These are phyloP conservation scores for Hetaerina americana DNA, from an alignment of 1,140 invertebrate species.

Conservation along the genomic window DNA sequence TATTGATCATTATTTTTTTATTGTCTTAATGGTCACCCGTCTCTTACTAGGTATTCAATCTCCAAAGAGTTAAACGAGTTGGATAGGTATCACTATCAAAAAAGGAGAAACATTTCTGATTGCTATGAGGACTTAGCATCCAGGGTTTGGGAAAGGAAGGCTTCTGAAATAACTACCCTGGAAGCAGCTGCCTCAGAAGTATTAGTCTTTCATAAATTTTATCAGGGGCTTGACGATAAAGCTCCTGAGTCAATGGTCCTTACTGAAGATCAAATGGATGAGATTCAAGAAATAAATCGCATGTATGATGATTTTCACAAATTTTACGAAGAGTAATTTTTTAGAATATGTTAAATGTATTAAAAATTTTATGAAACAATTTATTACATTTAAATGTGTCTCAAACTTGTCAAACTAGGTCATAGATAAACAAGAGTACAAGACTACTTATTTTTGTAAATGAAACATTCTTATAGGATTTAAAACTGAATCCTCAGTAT, in stretches of 20 bases:
- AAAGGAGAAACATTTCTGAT: neutral
- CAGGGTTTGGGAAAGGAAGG: neutral
- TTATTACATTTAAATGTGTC: no score
- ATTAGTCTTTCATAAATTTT: neutral
- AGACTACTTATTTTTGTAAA: no score
- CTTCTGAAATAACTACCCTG: neutral
- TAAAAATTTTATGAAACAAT: no score
- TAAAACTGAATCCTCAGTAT: no score
- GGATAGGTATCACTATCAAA: neutral
- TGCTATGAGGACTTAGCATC: neutral
- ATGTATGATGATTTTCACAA: neutral
- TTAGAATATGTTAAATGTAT: no score
- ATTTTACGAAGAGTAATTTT: neutral
- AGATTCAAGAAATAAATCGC: neutral
- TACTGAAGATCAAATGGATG: neutral
- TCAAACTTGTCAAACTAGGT: no score
- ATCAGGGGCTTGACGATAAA: neutral
- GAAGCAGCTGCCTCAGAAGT: neutral
- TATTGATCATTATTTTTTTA: no score
- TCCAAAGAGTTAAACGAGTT: neutral
- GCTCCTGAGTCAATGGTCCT: neutral
- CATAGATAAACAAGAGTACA: no score
- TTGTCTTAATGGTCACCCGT: no score
- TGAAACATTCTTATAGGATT: no score
- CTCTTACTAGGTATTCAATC: no score